Percentiles rank a stretch among this genome's conserved stretches.
phyloP scores from a whole-genome alignment of 2,797 vertebrate species.

The Amniataba percoides region DNA sequence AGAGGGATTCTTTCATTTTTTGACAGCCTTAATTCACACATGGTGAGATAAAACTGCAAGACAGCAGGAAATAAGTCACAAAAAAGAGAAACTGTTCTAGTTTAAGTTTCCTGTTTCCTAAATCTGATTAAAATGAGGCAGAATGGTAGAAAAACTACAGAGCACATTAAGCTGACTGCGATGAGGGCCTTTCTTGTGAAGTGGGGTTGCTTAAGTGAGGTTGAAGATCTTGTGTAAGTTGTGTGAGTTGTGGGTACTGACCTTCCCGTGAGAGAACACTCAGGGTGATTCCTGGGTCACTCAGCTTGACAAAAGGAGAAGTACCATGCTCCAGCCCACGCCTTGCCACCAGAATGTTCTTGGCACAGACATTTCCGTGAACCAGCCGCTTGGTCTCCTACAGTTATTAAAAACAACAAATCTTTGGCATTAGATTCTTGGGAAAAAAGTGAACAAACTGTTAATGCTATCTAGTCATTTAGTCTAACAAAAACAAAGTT shows the following conservation, averaged over 20 bases:
- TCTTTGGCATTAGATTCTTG: background rate
- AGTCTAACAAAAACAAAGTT: background rate
- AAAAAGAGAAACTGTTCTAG: slow-evolving; percentile 54
- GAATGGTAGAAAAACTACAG: slow-evolving; percentile 5
- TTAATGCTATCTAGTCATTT: background rate
- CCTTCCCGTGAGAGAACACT: slow-evolving; percentile 91
- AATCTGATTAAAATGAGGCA: slow-evolving; percentile 57
- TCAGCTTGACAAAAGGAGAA: slow-evolving; percentile 93
- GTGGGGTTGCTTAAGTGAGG: background rate
- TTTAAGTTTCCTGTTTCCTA: slow-evolving; percentile 68
- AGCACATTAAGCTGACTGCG: background rate
- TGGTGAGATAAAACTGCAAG: slow-evolving; percentile 39
- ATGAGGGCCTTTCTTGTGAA: background rate
- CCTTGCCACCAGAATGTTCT: slow-evolving; percentile 92
- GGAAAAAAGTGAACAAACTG: background rate
- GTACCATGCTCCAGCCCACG: slow-evolving; percentile 86
- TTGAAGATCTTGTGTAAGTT: no score
- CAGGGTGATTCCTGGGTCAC: slow-evolving; percentile 91
- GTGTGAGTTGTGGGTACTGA: slow-evolving; percentile 60
- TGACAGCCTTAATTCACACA: background rate
- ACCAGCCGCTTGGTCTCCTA: slow-evolving; percentile 92
- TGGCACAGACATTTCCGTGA: slow-evolving; percentile 94
- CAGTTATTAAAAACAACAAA: background rate
- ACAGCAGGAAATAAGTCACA: slow-evolving; percentile 68
- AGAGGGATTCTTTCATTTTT: background rate